Conservation (phyloP, 2,113 vertebrate species). For the Pangasianodon gigas region DNA sequence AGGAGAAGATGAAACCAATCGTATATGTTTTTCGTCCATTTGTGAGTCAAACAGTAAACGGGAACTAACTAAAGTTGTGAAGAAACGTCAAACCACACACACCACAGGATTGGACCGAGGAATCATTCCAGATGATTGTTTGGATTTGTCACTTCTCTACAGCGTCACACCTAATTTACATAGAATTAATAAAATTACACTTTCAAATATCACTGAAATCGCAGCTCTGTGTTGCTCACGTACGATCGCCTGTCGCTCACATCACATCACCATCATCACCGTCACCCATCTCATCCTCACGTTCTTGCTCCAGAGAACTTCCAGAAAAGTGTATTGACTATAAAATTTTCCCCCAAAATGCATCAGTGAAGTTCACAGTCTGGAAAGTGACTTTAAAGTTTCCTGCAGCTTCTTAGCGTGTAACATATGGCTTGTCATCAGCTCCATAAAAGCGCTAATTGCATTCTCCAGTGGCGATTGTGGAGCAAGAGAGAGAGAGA, state of each 20-base stretch:
- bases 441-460: slow-evolving; percentile 54
- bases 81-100: neutral
- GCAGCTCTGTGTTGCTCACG: neutral
- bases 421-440: slow-evolving; percentile 43
- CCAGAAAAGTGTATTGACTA: neutral
- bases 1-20: neutral
- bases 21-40: neutral
- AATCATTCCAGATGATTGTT: neutral
- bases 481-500: slow-evolving; percentile 53
- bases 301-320: neutral
- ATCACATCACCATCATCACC: neutral
- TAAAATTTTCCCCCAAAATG: neutral
- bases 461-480: slow-evolving; percentile 54
- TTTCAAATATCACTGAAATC: neutral
- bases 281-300: neutral
- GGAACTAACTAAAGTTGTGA: neutral
- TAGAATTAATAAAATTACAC: neutral
- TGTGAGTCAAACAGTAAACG: neutral
- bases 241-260: neutral
- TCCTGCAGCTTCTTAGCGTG: slow-evolving; percentile 28
- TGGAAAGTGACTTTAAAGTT: slow-evolving; percentile 30
- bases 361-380: neutral
- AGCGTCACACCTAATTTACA: neutral
- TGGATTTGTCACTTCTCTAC: neutral
- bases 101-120: neutral